Conservation (phyloP, 2,888 invertebrate genomes). For the Halictus ligatus region DNA sequence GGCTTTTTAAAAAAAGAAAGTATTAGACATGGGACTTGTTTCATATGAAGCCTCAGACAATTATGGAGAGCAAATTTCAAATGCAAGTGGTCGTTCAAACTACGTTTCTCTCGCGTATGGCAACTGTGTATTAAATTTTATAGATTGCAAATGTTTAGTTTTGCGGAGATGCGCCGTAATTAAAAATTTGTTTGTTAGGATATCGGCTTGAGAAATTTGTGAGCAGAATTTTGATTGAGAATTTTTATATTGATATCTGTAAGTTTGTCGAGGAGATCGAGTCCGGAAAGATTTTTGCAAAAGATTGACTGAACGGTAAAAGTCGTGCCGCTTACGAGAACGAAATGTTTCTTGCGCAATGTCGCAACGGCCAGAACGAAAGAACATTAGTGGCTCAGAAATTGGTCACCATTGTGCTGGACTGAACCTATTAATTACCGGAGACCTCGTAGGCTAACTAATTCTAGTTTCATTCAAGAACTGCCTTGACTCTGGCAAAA, state of each 20-base stretch:
- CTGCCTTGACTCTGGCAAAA: neutral
- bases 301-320: slow-evolving; percentile 35
- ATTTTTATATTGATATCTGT: neutral
- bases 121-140: neutral
- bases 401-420: slow-evolving; percentile 54
- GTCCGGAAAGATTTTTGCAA: neutral
- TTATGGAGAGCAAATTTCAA: too few species aligned
- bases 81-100: too few species aligned
- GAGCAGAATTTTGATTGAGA: neutral
- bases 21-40: too few species aligned
- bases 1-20: too few species aligned
- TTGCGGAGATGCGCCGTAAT: too few species aligned
- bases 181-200: neutral
- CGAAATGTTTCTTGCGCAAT: slow-evolving; percentile 61
- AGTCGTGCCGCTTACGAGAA: slow-evolving; percentile 62
- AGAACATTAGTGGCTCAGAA: slow-evolving; percentile 44
- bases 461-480: neutral
- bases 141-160: too few species aligned
- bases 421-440: slow-evolving; percentile 20
- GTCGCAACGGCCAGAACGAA: slow-evolving; percentile 57
- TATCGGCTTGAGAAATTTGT: neutral
- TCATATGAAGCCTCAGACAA: too few species aligned
- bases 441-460: neutral
- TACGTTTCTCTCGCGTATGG: too few species aligned
- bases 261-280: neutral